Evolutionary conservation across 2,797 vertebrate species (phyloP), one percentile per base, ranked within the genome.

Genomic region (Mastacembelus armatus): DNA sequence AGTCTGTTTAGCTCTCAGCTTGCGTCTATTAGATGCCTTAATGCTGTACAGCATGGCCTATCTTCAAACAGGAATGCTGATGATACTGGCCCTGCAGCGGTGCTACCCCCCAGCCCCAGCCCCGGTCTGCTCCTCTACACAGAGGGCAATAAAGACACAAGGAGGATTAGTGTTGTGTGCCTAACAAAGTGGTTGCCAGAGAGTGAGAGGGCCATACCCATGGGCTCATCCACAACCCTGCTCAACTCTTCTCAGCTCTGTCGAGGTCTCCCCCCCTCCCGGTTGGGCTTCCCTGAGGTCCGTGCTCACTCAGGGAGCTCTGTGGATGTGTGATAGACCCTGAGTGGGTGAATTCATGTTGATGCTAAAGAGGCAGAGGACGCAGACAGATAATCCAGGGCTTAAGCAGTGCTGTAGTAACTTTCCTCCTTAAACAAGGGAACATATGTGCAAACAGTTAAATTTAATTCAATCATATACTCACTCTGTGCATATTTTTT

Each of bases 141-240:
- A 83, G 88, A 87, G 90, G 89, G 87, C 88, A 92, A 92, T 90
- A 90, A 90, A 93, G 91, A 93, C 88, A 89, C 88, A 86, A 85
- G 91, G 86, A 90, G 89, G 91, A 93, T 94, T 93, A 94, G 86
- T 88, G 88, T 90, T 88, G 89, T 88, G 85, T 89, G 89, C 85
- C 89, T 91, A 90, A 90, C 90, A 85, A 90, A 91, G 83, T 87
- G 85, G 85, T 74, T 92, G 91, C 89, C 91, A 91, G 87, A 84
- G 85, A 89, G 86, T 57, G 83, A 89, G 90, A 87, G 77, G 89
- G 91, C 90, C 91, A 80, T 91, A 89, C 91, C 91, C 85, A 87
- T 85, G 86, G 90, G 91, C 85, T 85, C 86, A 62, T 69, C 78
- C 63, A 12, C 79, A 74, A 59, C 89, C 75, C 83, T 29, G 64